Percentiles rank a stretch among this genome's conserved stretches.
phyloP scores from a whole-genome alignment of 1,140 invertebrate species.

The Panagrolaimus sp. region DNA sequence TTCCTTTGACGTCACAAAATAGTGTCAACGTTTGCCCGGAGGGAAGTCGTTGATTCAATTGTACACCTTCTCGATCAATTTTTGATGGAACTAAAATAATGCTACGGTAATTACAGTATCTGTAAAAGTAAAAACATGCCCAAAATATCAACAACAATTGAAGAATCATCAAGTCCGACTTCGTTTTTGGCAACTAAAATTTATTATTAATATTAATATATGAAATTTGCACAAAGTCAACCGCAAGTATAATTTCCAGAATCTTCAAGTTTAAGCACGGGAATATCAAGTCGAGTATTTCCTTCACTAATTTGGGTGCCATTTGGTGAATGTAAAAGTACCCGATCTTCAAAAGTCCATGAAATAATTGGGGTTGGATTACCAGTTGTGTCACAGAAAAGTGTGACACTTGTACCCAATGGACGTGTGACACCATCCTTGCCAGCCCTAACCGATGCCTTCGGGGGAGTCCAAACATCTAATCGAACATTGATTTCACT shows the following conservation, averaged over 20 bases:
- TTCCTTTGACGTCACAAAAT: slow-evolving; percentile 50
- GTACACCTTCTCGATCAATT: slow-evolving; percentile 47
- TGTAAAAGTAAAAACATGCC: slow-evolving; percentile 21
- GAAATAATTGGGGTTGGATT: slow-evolving; percentile 46
- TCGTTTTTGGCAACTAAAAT: slow-evolving; percentile 40
- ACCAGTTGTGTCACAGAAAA: slow-evolving; percentile 50
- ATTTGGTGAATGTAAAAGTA: slow-evolving; percentile 46
- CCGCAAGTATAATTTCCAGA: slow-evolving; percentile 49
- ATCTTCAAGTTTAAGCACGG: slow-evolving; percentile 36
- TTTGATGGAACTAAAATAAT: slow-evolving; percentile 53
- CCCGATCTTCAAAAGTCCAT: slow-evolving; percentile 37
- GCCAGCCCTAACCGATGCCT: slow-evolving; percentile 25
- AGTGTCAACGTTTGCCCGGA: slow-evolving; percentile 47
- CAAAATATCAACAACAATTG: slow-evolving; percentile 51
- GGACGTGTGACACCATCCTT: slow-evolving; percentile 34
- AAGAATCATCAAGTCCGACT: slow-evolving; percentile 42
- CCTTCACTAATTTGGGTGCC: slow-evolving; percentile 20
- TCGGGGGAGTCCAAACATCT: slow-evolving; percentile 41
- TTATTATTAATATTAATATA: no score
- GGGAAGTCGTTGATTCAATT: slow-evolving; percentile 48
- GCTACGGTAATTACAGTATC: neutral
- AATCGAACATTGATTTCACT: slow-evolving; percentile 40
- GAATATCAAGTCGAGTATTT: slow-evolving; percentile 43
- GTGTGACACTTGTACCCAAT: slow-evolving; percentile 41
- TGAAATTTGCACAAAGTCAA: no score